Base-by-base conservation (phyloP, 2,113 vertebrate genomes). In the Eupsittula cactorum region DNA sequence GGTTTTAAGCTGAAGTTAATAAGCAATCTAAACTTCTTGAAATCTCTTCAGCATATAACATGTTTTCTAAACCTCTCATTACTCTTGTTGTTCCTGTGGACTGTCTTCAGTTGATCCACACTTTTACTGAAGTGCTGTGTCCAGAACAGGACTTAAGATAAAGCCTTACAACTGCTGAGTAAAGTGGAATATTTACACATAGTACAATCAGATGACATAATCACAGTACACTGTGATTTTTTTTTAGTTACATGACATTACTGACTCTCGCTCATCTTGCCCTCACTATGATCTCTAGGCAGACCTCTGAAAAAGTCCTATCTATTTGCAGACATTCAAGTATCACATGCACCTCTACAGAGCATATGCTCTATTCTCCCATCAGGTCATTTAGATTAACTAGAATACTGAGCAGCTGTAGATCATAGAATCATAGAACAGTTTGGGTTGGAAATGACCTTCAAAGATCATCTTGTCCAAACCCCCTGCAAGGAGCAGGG, bases 301-400 rank as follows among this genome's bases (percentile, higher is more conserved):
- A 77, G 2, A 64, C 33, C 39, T 73, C 77, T 69, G 71, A 64
- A 64, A 59, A 88, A 50, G 24, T 60, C 27, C 39, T 23, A 23
- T 64, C 60, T 53, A 78, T 68, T 3, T 87, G 46, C 64, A 84
- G 60, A 70, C 23, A 53, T 37, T 28, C 37, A 52, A 53, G 60
- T 9, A 27, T 35, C 49, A 74, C 53, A 39, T 0, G 1, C 10
- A 44, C 21, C 41, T 86, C 86, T 52, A 77, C 49, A 31, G 50
- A 57, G 37, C 19, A 46, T 16, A 73, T 0, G 0, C 23, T 60
- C 50, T n/a, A 3, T 11, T 79, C 53, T 53, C 44, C 55, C 3
- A 2, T 16, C 44, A 11, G 47, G 68, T 53, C 76, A 39, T 55
- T 59, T 8, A 64, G 35, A 76, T 74, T 76, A 62, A 86, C 35